Percentiles rank a stretch among this genome's conserved stretches.
phyloP scores from a whole-genome alignment of 2,113 vertebrate genomes.

The Piaya cayana region DNA sequence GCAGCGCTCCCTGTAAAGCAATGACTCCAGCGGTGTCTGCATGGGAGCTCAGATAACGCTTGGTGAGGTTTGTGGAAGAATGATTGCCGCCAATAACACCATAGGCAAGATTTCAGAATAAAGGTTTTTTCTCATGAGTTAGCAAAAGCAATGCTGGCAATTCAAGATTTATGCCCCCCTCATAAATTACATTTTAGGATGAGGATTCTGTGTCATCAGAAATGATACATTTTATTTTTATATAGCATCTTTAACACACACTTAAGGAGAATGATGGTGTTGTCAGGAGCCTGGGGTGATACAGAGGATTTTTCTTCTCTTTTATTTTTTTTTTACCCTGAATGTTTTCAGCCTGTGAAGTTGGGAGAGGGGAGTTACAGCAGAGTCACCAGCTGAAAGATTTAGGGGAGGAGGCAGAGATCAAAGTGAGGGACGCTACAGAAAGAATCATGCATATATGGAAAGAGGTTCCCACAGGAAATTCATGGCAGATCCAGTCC shows the following conservation, averaged over 20 bases:
- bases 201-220: slow-evolving; percentile 43
- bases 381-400: not conserved
- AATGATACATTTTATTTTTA: slow-evolving; percentile 60
- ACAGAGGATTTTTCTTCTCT: not conserved
- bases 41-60: not conserved
- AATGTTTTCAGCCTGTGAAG: not conserved
- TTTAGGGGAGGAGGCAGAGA: not conserved
- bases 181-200: slow-evolving; percentile 37
- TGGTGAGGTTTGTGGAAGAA: not conserved
- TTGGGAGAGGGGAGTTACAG: rapidly evolving
- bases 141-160: slow-evolving; percentile 37
- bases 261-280: slow-evolving; percentile 36
- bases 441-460: not conserved
- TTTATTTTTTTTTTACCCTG: not conserved
- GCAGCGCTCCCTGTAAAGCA: not conserved
- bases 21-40: not conserved
- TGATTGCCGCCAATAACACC: not conserved
- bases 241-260: slow-evolving; percentile 34
- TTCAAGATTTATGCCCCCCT: not conserved
- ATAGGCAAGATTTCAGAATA: slow-evolving; percentile 43
- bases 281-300: not conserved
- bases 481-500: not conserved
- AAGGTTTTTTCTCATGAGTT: slow-evolving; percentile 62
- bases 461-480: not conserved
- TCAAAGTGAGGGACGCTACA: not conserved